Conservation (phyloP, 2,113 vertebrate species). For the Rhinopithecus roxellana region DNA sequence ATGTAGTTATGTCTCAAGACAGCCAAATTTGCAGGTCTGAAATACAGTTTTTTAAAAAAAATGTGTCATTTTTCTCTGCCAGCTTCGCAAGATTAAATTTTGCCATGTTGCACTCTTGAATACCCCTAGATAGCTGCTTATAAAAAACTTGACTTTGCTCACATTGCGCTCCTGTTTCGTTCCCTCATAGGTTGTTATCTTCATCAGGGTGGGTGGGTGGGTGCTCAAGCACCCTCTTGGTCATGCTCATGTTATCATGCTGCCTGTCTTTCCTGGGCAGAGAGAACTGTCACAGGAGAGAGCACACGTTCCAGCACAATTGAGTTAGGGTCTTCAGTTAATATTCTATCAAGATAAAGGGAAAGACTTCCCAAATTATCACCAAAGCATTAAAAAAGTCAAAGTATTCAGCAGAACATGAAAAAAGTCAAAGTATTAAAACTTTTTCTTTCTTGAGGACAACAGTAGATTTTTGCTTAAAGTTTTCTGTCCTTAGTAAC, state of each 20-base stretch:
- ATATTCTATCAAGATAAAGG: neutral
- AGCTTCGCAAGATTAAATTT: neutral
- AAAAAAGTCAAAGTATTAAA: neutral
- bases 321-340: neutral
- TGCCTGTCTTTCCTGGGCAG: neutral
- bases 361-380: neutral
- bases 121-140: neutral
- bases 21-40: neutral
- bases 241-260: neutral
- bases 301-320: neutral
- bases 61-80: neutral
- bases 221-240: neutral
- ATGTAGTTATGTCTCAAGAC: neutral
- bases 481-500: constrained; percentile 17
- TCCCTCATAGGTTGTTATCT: neutral
- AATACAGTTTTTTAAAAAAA: neutral
- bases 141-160: neutral
- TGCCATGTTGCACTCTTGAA: neutral
- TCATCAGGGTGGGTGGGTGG: neutral
- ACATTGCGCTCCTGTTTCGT: neutral
- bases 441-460: neutral
- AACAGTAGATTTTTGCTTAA: neutral
- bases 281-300: neutral
- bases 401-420: neutral
- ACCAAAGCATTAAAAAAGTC: neutral